Evolutionary conservation across 2,888 invertebrate species (phyloP), one percentile per base, ranked within the genome.

Genomic region (Lycophotia porphyrea): DNA sequence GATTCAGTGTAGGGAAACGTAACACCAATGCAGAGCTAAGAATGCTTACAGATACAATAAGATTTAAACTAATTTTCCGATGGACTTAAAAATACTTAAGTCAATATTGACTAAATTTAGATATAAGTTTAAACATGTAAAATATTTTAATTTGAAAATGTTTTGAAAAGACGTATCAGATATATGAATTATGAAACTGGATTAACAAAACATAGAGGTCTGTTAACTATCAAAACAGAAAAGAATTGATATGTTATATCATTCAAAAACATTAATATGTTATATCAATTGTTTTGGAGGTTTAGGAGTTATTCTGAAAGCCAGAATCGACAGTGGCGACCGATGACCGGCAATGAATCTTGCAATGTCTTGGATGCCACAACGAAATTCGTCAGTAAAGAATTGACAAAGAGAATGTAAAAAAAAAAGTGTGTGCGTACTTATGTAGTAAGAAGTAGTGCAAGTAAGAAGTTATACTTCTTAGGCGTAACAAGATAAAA

Each of bases 1-100:
- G 90, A 90, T 91, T 84, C 79, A 68, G 36, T 84, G 84, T 84
- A 88, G 78, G 89, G 91, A 89, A 91, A 92, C 81, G 74, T 76
- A 81, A 91, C 83, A 90, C 90, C 86, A n/a, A 15, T n/a, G 68
- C 77, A 74, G 79, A 84, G 39, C 71, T 81, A 77, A 68, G 70
- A 82, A 65, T 78, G 58, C 44, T 52, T 60, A 68, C 61, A 83
- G 11, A n/a, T 31, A 24, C 8, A 68, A 11, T 49, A 15, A 13
- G 2, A 27, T n/a, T 27, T 15, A 61, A 70, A 52, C n/a, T 44
- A 8, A 42, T 42, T 64, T 52, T 0, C 8, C 27, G 76, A n/a
- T 65, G 5, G 9, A 73, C 13, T 21, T 31, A 5, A 21, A 24
- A 71, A 55, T 24, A 27, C 0, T 7, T 4, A 15, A 21, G 11